Evolutionary conservation across 1,140 invertebrate genomes (phyloP).

Genomic region (Brachystomella parvula): DNA sequence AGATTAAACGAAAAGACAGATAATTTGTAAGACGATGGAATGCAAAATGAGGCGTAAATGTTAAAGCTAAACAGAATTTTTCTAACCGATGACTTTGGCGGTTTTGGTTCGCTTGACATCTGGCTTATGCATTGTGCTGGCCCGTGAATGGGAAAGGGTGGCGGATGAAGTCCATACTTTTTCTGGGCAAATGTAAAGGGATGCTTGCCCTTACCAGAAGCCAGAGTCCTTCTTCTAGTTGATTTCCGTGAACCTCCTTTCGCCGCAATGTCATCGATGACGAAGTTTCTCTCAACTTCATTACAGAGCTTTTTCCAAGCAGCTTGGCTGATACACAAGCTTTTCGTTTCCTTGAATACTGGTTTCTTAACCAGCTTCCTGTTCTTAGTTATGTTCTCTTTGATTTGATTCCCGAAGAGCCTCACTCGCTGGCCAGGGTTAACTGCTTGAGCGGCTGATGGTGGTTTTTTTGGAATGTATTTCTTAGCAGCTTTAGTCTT

Average conservation of each 20-base stretch:
- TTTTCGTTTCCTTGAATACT: slow-evolving; percentile 32
- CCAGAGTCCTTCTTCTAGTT: neutral
- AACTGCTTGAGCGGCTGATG: neutral
- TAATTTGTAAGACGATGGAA: too few relatives aligned
- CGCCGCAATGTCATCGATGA: neutral
- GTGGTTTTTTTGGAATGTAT: slow-evolving; percentile 33
- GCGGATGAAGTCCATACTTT: too few relatives aligned
- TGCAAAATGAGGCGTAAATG: too few relatives aligned
- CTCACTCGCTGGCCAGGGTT: slow-evolving; percentile 33
- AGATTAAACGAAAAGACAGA: too few relatives aligned
- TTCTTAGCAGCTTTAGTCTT: slow-evolving; percentile 35
- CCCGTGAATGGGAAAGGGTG: too few relatives aligned
- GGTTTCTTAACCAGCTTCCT: slow-evolving; percentile 38
- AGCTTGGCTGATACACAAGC: neutral
- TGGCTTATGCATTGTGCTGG: too few relatives aligned
- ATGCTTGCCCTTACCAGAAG: neutral
- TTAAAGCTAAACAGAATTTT: too few relatives aligned
- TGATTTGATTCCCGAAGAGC: slow-evolving; percentile 5
- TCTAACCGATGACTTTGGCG: too few relatives aligned
- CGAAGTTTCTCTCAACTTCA: neutral
- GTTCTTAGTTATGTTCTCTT: slow-evolving; percentile 32
- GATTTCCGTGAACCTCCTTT: neutral
- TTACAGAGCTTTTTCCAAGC: neutral
- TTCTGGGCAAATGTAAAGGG: too few relatives aligned
- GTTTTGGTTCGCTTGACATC: too few relatives aligned